A percentile compares a stretch with the other conserved stretches of the same genome.
phyloP scores from a whole-genome alignment of 2,797 vertebrate species.

The Acanthurus leucopareius region DNA sequence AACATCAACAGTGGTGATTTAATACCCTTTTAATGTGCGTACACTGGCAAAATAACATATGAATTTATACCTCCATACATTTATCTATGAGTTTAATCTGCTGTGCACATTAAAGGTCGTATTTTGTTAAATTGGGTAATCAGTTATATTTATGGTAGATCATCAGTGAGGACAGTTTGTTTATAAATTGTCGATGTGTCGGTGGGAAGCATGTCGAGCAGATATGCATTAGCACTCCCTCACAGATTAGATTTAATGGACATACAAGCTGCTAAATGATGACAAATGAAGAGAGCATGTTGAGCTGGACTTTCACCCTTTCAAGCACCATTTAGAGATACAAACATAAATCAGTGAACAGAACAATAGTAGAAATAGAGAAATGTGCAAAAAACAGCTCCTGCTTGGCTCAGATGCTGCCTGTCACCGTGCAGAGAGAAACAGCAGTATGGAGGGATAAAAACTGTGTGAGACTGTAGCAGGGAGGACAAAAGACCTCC shows the following conservation, averaged over 20 bases:
- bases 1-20: conserved; percentile 57
- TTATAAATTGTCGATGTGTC: conserved; percentile 10
- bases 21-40: conserved; percentile 55
- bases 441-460: neutral
- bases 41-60: conserved; percentile 38
- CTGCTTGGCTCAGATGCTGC: neutral
- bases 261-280: conserved; percentile 33
- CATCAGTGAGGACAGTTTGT: neutral
- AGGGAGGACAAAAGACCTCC: neutral
- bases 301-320: conserved; percentile 18
- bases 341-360: conserved; percentile 17
- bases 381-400: conserved; percentile 15
- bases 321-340: conserved; percentile 10
- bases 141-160: neutral
- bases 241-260: conserved; percentile 64
- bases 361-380: conserved; percentile 22
- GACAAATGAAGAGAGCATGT: conserved; percentile 39
- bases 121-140: conserved; percentile 5
- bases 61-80: conserved; percentile 19
- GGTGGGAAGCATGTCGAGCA: conserved; percentile 14
- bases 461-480: neutral
- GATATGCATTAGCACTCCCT: conserved; percentile 11
- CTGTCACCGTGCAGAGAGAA: neutral
- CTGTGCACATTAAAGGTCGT: neutral
- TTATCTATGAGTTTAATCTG: conserved; percentile 6